phyloP scores from a whole-genome alignment of 2,888 invertebrate genomes.

The Nephrotoma appendiculata region DNA sequence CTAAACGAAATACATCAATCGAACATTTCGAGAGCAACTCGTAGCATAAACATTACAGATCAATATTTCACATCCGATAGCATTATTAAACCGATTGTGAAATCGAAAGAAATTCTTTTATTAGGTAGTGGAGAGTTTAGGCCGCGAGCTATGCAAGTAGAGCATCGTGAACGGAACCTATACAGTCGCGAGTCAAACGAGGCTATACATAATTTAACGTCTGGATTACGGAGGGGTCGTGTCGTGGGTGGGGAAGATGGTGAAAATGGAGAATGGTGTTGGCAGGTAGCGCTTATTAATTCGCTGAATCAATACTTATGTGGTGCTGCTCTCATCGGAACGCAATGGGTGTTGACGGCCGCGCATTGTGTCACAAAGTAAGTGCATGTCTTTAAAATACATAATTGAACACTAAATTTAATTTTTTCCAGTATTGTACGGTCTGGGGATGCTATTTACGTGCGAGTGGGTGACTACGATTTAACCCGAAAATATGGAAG shows the following conservation, averaged over 20 bases:
- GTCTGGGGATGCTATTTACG: slow-evolving; percentile 88
- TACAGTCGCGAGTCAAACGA: slow-evolving; percentile 6
- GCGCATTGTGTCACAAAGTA: slow-evolving; percentile 91
- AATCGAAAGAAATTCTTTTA: slow-evolving; percentile 25
- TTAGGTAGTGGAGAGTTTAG: background rate
- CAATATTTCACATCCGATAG: background rate
- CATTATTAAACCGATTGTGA: slow-evolving; percentile 10
- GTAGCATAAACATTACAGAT: background rate
- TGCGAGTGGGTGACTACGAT: slow-evolving; percentile 85
- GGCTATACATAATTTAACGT: slow-evolving; percentile 12
- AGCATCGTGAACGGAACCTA: slow-evolving; percentile 5
- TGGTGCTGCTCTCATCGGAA: slow-evolving; percentile 84
- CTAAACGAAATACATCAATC: background rate
- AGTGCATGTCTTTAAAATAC: slow-evolving; percentile 23
- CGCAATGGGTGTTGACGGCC: slow-evolving; percentile 87
- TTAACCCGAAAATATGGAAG: slow-evolving; percentile 81
- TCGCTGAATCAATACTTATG: slow-evolving; percentile 86
- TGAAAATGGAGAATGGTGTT: slow-evolving; percentile 86
- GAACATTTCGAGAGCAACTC: background rate
- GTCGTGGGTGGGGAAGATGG: slow-evolving; percentile 89
- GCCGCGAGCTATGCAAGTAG: background rate
- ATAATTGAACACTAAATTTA: background rate
- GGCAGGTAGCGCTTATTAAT: slow-evolving; percentile 89
- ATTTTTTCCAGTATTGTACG: slow-evolving; percentile 59
- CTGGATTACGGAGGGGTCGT: slow-evolving; percentile 18